A percentile compares a stretch with the other conserved stretches of the same genome.
phyloP scores from a whole-genome alignment of 2,113 vertebrate genomes.

The Phasianus colchicus region DNA sequence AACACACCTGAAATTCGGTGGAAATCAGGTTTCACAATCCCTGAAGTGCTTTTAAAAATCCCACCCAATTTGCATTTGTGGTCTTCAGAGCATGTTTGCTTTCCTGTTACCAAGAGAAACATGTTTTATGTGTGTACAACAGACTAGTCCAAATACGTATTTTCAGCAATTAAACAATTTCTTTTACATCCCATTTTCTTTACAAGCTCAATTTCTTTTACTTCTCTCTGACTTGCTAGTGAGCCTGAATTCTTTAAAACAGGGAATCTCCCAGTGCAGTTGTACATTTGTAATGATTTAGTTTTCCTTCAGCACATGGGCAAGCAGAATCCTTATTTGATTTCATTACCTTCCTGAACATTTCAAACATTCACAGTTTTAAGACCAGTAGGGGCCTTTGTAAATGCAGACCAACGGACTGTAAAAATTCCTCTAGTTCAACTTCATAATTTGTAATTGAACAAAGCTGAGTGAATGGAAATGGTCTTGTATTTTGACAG shows the following conservation, averaged over 20 bases:
- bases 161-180: background rate
- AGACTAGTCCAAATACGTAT: background rate
- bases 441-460: background rate
- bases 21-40: background rate
- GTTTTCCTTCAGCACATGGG: background rate
- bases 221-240: background rate
- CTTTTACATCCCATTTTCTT: background rate
- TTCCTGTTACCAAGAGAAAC: constrained; percentile 28
- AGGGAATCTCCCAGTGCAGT: background rate
- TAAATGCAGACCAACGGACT: background rate
- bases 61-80: background rate
- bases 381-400: background rate
- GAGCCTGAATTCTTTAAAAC: background rate
- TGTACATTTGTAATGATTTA: background rate
- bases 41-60: background rate
- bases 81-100: background rate
- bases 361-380: background rate
- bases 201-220: background rate
- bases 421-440: background rate
- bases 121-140: rapidly evolving
- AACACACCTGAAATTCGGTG: background rate
- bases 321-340: background rate
- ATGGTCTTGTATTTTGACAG: background rate
- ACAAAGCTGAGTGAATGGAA: background rate
- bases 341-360: background rate